These are phyloP conservation scores for Perithous albicinctus DNA, from an alignment of 2,888 invertebrate species.

Conservation along the genomic window DNA sequence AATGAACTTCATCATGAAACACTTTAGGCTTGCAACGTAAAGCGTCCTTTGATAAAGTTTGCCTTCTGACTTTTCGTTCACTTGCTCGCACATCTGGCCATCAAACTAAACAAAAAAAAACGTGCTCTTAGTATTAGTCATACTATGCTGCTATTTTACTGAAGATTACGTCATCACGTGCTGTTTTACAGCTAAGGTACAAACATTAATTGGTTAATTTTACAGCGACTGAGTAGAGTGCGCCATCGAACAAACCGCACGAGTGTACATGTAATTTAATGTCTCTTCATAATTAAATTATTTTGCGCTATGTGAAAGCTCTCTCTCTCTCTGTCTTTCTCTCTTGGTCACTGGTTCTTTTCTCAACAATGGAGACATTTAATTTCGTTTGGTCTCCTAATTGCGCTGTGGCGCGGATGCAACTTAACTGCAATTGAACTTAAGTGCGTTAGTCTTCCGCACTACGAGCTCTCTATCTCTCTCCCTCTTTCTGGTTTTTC, in stretches of 20 bases:
- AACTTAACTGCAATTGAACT: slow-evolving; percentile 37
- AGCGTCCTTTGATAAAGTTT: slow-evolving; percentile 4
- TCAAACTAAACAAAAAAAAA: not conserved
- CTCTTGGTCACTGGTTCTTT: not conserved
- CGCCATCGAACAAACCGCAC: slow-evolving; percentile 12
- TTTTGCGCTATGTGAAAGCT: not conserved
- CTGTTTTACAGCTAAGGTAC: not conserved
- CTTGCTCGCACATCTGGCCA: not conserved
- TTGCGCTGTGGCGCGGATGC: slow-evolving; percentile 23
- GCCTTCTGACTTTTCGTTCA: not conserved
- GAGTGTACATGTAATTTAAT: slow-evolving; percentile 40
- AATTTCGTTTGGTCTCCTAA: slow-evolving; percentile 31
- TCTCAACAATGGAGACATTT: slow-evolving; percentile 37
- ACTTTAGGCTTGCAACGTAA: too few species aligned
- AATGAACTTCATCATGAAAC: too few species aligned
- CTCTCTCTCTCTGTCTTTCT: not conserved
- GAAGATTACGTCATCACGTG: slow-evolving; percentile 39
- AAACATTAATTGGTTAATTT: slow-evolving; percentile 61
- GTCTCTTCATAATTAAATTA: slow-evolving; percentile 53
- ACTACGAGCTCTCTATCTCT: slow-evolving; percentile 3
- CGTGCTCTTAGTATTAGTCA: not conserved
- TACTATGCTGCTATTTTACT: not conserved
- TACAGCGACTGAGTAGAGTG: slow-evolving; percentile 46
- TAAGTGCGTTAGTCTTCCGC: slow-evolving; percentile 49
- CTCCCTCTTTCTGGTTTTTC: not conserved